Conservation (phyloP, 2,113 vertebrate species). For the cat (Felis catus) region F.catus_Fca126_mat1.0 CM031414.1:113315001-113315500, state of each 20-base stretch:
- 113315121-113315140: background rate
- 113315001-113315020: background rate
- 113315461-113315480: slow-evolving; percentile 25
- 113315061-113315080: background rate
- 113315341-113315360: background rate
- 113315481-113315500: slow-evolving; percentile 18
- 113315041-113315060: background rate
- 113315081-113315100: background rate
- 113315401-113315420: background rate
- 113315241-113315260: background rate
- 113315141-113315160: too few species aligned
- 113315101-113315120: background rate
- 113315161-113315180: fast-evolving
- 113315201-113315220: background rate
- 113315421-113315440: slow-evolving; percentile 12
- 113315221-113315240: background rate
- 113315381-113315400: background rate
- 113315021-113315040: background rate
- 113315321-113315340: background rate
- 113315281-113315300: background rate
- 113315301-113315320: background rate
- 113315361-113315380: background rate
- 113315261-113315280: background rate
- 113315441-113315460: background rate
- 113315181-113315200: background rate